Evolutionary conservation across 1,140 invertebrate species (phyloP).

Genomic region (Hyphantria cunea): DNA sequence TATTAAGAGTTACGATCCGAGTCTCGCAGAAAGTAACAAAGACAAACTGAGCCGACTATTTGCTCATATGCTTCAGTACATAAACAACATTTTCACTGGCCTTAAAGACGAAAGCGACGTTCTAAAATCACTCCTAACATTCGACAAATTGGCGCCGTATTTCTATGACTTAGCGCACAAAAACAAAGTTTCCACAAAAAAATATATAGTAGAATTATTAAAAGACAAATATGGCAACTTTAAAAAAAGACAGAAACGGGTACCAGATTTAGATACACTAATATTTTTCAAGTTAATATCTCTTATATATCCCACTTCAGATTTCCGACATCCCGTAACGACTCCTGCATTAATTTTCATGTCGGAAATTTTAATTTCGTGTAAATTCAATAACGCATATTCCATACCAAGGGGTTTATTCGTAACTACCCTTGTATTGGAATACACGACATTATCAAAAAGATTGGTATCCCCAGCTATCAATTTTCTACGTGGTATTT

Average conservation of each 20-base stretch:
- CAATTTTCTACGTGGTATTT: slow-evolving; percentile 88
- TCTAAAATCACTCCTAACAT: slow-evolving; percentile 83
- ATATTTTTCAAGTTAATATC: slow-evolving; percentile 91
- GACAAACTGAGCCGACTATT: slow-evolving; percentile 88
- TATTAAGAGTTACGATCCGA: slow-evolving; percentile 93
- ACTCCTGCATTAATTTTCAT: slow-evolving; percentile 93
- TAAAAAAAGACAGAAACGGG: slow-evolving; percentile 83
- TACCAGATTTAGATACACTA: slow-evolving; percentile 88
- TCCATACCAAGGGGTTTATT: slow-evolving; percentile 92
- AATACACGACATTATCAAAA: slow-evolving; percentile 92
- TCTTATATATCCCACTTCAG: slow-evolving; percentile 92
- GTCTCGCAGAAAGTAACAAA: slow-evolving; percentile 89
- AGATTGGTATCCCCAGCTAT: slow-evolving; percentile 89
- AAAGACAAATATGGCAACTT: slow-evolving; percentile 88
- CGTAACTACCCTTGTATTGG: slow-evolving; percentile 86
- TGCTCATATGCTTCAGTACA: slow-evolving; percentile 88
- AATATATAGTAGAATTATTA: slow-evolving; percentile 86
- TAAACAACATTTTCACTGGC: slow-evolving; percentile 85
- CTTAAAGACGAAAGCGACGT: slow-evolving; percentile 77
- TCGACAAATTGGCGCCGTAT: slow-evolving; percentile 85
- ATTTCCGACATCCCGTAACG: slow-evolving; percentile 93
- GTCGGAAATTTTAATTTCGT: slow-evolving; percentile 87
- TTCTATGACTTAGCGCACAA: slow-evolving; percentile 89
- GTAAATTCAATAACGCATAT: slow-evolving; percentile 83
- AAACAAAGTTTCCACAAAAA: slow-evolving; percentile 85